Conservation (phyloP, 1,140 invertebrate species). For the Caenorhabditis latens region DNA sequence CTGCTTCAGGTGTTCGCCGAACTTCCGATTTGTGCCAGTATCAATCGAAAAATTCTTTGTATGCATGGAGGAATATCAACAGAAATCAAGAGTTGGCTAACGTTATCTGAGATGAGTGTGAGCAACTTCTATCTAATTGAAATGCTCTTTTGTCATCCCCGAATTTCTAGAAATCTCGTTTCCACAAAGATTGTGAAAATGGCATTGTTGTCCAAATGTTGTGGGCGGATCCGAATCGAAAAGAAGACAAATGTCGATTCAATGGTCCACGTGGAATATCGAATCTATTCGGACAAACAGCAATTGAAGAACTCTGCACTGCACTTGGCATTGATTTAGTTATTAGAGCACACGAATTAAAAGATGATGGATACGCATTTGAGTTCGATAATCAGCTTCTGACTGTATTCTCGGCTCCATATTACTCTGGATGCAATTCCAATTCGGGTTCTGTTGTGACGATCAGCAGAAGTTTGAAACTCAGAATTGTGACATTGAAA, state of each 20-base stretch:
- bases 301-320: conserved; percentile 61
- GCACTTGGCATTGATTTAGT: conserved; percentile 63
- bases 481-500: neutral
- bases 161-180: conserved; percentile 58
- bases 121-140: neutral
- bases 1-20: conserved; percentile 78
- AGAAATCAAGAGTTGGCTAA: conserved; percentile 81
- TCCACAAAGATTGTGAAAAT: conserved; percentile 59
- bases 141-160: no score
- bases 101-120: conserved; percentile 50
- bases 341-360: conserved; percentile 74
- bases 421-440: conserved; percentile 65
- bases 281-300: conserved; percentile 63
- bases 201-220: conserved; percentile 63
- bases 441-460: conserved; percentile 59
- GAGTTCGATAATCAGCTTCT: conserved; percentile 74
- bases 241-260: conserved; percentile 52
- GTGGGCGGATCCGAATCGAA: conserved; percentile 65
- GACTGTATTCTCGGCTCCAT: conserved; percentile 69
- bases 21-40: conserved; percentile 83
- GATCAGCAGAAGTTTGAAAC: conserved; percentile 52
- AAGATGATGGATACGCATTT: conserved; percentile 81
- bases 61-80: conserved; percentile 87
- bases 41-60: conserved; percentile 88
- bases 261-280: conserved; percentile 52